Base-by-base conservation (phyloP, 2,113 vertebrate genomes). In the Meleagris gallopavo region DNA sequence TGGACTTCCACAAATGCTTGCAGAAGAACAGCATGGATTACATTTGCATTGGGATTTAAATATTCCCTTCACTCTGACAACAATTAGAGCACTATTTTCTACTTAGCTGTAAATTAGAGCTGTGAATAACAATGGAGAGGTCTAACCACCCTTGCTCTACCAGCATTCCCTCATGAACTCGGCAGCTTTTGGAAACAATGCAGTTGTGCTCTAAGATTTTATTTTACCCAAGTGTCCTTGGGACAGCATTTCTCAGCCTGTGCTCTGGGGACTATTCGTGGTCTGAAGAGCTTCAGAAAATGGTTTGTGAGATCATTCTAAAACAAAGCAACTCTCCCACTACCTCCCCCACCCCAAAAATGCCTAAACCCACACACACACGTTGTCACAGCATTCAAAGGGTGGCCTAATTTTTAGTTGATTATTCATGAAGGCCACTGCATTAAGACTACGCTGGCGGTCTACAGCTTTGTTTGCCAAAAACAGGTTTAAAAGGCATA, bases 171-270 rank as follows among this genome's bases (percentile, higher is more conserved):
- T 88, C 41, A 45, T 9, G 66, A 92, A 3, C 40, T 54, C 6
- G 1, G 69, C 73, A 70, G 79, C 45, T 52, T 52, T 30, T 70
- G 79, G 46, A 46, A 75, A 13, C 16, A 54, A 13, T 15, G 36
- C 60, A 34, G 25, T 65, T 86, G 60, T 93, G 29, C 57, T 90
- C 84, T 74, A 50, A 64, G 65, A 38, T 46, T 32, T 60, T 69
- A 5, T 2, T 73, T 76, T 61, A 43, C 27, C 25, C 55, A 30
- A 36, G 34, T 71, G 65, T 55, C 57, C 2, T 4, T 71, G 79
- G 34, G 80, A 93, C 41, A 74, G 13, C 67, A 41, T 88, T 88
- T 84, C 84, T 77, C 70, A 91, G 55, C 81, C 77, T 90, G 69
- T 67, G 41, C 89, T 71, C 76, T 64, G 32, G 65, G 76, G 30